These are phyloP conservation scores for Halcyon badia DNA, from an alignment of 2,797 vertebrate genomes.

Conservation along the genomic window DNA sequence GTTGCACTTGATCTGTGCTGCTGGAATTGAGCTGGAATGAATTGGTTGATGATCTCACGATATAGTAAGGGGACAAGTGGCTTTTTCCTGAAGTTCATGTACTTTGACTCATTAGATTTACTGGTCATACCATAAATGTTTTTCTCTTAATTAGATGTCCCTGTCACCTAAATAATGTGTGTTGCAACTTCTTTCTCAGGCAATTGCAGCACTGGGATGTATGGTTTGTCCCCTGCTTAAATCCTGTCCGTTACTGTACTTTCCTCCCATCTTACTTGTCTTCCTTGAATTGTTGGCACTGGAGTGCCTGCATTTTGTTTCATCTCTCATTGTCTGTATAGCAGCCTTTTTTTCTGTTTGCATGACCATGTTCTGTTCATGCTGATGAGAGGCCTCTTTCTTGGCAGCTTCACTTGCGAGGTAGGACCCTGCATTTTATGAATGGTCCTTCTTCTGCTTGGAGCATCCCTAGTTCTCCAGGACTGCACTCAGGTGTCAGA, in stretches of 20 bases:
- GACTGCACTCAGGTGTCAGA: neutral
- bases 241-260: neutral
- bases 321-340: neutral
- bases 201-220: neutral
- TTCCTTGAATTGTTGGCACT: neutral
- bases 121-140: neutral
- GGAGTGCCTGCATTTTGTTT: neutral
- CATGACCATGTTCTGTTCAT: neutral
- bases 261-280: neutral
- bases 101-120: neutral
- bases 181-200: neutral
- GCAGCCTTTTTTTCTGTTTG: neutral
- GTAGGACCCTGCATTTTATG: accelerated
- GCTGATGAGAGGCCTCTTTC: neutral
- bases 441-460: neutral
- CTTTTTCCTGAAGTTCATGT: neutral
- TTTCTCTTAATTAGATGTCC: neutral
- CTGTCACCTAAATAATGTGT: neutral
- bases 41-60: neutral
- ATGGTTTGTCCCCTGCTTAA: neutral
- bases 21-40: neutral
- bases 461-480: neutral
- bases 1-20: neutral
- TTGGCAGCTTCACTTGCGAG: neutral
- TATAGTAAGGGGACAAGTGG: neutral